Conservation (phyloP, 53 echinoderm and acorn worm species). For the Luidia sarsii region DNA sequence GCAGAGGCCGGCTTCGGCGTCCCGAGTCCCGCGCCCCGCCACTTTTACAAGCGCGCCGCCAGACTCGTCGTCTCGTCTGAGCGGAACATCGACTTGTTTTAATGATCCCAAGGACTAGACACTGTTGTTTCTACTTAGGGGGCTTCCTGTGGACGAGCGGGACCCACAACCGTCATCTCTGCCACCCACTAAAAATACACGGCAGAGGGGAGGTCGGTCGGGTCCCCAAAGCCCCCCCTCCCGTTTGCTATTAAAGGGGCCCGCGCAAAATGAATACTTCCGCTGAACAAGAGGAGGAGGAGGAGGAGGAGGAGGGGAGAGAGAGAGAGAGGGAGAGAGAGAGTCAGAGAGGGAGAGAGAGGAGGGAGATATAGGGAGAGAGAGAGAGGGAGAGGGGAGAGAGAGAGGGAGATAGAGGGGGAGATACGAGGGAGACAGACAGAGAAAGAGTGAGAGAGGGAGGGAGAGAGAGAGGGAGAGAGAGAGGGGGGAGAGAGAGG, state of each 20-base stretch:
- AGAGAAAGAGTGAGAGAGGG: no score
- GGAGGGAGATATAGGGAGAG: no score
- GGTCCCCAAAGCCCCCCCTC: background rate
- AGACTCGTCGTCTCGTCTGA: slow-evolving; percentile 3
- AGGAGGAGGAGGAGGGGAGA: no score
- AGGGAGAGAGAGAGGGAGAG: background rate
- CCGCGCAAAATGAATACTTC: slow-evolving; percentile 5
- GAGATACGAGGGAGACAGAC: background rate
- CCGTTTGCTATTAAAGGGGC: background rate
- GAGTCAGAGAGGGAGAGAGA: no score
- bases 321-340: no score
- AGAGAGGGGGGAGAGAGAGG: background rate
- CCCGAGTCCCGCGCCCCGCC: no score
- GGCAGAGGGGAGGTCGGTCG: no score
- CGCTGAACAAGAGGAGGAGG: background rate
- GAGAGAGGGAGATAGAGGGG: no score
- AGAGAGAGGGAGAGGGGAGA: no score
- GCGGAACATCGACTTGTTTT: slow-evolving; percentile 49
- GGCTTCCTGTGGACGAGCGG: background rate
- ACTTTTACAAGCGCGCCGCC: no score
- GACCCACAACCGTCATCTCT: background rate
- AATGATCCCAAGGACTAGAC: slow-evolving; percentile 44
- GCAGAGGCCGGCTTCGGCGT: no score
- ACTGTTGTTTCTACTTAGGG: slow-evolving; percentile 30
- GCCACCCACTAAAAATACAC: slow-evolving; percentile 11